Percentiles rank a stretch among this genome's conserved stretches.
Conservation (phyloP, 2,797 vertebrate species). For the Rhinogobio ventralis region DNA sequence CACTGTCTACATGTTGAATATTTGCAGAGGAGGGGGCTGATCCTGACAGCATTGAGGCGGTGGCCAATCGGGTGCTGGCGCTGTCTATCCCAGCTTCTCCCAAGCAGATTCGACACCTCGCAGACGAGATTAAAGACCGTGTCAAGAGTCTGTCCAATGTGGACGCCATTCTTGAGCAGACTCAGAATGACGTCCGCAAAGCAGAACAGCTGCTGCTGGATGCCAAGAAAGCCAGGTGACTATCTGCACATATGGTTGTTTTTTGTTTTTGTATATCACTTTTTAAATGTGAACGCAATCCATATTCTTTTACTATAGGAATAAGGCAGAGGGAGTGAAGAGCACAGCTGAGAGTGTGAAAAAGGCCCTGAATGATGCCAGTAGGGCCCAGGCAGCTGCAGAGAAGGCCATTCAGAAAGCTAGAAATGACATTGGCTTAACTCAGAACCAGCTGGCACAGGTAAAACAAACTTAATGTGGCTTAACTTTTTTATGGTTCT, state of each 20-base stretch:
- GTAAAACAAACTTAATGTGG: constrained; percentile 66
- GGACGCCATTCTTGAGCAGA: constrained; percentile 90
- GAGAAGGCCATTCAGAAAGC: constrained; percentile 87
- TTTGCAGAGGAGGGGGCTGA: constrained; percentile 93
- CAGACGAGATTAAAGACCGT: constrained; percentile 89
- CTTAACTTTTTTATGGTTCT: not conserved
- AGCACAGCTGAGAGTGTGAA: constrained; percentile 84
- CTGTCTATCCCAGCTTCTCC: constrained; percentile 95
- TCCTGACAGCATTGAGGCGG: constrained; percentile 92
- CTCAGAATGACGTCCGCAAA: constrained; percentile 84
- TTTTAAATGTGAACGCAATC: constrained; percentile 20
- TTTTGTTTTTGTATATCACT: not conserved
- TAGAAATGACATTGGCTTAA: constrained; percentile 83
- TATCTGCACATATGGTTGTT: constrained; percentile 26
- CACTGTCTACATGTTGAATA: constrained; percentile 25
- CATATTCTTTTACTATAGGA: constrained; percentile 72
- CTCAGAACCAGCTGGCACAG: constrained; percentile 78
- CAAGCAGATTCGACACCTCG: constrained; percentile 88
- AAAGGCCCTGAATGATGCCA: constrained; percentile 84
- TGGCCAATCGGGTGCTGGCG: constrained; percentile 90
- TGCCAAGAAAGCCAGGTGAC: constrained; percentile 88
- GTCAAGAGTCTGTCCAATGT: constrained; percentile 93
- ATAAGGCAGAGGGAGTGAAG: constrained; percentile 84
- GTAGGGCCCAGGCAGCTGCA: constrained; percentile 83
- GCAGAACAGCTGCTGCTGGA: constrained; percentile 88